These are phyloP conservation scores for Beaufortia kweichowensis DNA, from an alignment of 2,113 vertebrate genomes.

Conservation along the genomic window DNA sequence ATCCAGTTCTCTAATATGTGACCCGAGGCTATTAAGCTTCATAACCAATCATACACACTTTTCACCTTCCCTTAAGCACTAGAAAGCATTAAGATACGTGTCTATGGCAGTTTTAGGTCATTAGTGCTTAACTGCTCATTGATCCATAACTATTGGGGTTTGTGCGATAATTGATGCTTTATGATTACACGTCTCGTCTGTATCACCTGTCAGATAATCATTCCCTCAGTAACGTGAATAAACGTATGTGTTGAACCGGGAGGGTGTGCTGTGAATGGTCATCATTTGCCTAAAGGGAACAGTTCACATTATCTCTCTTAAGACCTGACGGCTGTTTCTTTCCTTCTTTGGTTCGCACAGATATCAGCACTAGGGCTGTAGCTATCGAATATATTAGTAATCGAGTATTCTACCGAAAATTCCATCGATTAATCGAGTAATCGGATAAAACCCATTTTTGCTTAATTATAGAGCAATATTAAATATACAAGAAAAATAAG, in stretches of 20 bases:
- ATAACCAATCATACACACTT: not conserved
- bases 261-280: slow-evolving; percentile 30
- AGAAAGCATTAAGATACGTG: slow-evolving; percentile 30
- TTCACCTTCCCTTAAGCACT: not conserved
- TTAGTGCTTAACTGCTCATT: slow-evolving; percentile 20
- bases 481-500: too few species aligned
- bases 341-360: not conserved
- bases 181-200: not conserved
- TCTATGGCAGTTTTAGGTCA: not conserved
- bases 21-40: slow-evolving; percentile 13
- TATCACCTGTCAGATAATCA: slow-evolving; percentile 17
- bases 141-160: not conserved
- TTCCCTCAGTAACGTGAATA: not conserved
- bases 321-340: not conserved
- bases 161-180: slow-evolving; percentile 11
- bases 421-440: too few species aligned
- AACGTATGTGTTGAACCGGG: not conserved
- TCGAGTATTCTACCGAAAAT: too few species aligned
- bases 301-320: slow-evolving; percentile 40
- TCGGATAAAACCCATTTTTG: too few species aligned
- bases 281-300: slow-evolving; percentile 66
- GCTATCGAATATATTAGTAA: too few species aligned
- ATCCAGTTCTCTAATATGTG: not conserved
- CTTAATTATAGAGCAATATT: too few species aligned
- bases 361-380: too few species aligned